phyloP scores from a whole-genome alignment of 2,888 invertebrate genomes.

The Lasioglossum leucozonium region DNA sequence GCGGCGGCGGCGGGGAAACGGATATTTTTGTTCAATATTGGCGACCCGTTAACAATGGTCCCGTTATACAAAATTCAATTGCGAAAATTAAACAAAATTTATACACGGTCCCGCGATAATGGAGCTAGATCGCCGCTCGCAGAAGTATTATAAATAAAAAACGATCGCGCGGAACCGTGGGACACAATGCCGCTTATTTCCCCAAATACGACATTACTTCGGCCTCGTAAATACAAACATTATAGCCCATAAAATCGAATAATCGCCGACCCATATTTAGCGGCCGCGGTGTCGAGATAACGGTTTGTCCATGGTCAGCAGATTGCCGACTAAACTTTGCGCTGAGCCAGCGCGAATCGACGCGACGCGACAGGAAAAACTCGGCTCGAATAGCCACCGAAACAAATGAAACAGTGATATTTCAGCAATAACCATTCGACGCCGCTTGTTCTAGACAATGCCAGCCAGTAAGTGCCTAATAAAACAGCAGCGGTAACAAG shows the following conservation, averaged over 20 bases:
- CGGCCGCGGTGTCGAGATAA: slow-evolving; percentile 58
- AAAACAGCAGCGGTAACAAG: neutral
- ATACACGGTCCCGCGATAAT: slow-evolving; percentile 32
- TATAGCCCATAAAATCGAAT: slow-evolving; percentile 69
- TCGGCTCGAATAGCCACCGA: neutral
- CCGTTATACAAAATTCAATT: slow-evolving; percentile 40
- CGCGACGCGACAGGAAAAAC: slow-evolving; percentile 26
- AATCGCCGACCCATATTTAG: slow-evolving; percentile 69
- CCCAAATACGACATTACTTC: slow-evolving; percentile 54
- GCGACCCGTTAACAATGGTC: slow-evolving; percentile 7
- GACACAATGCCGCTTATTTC: slow-evolving; percentile 47
- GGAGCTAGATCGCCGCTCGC: slow-evolving; percentile 21
- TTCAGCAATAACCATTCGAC: neutral
- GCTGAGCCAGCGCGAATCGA: slow-evolving; percentile 43
- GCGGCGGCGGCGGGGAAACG: neutral
- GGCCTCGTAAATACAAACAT: slow-evolving; percentile 68
- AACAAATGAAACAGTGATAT: slow-evolving; percentile 22
- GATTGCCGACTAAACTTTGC: slow-evolving; percentile 49
- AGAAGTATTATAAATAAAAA: slow-evolving; percentile 54
- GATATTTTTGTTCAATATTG: slow-evolving; percentile 16
- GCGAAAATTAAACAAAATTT: slow-evolving; percentile 23
- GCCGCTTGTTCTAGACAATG: neutral
- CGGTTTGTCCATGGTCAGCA: slow-evolving; percentile 71
- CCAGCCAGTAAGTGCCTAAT: neutral
- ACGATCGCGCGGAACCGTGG: neutral